These are phyloP conservation scores for Coluber constrictor DNA, from an alignment of 2,797 vertebrate genomes.

Conservation along the genomic window DNA sequence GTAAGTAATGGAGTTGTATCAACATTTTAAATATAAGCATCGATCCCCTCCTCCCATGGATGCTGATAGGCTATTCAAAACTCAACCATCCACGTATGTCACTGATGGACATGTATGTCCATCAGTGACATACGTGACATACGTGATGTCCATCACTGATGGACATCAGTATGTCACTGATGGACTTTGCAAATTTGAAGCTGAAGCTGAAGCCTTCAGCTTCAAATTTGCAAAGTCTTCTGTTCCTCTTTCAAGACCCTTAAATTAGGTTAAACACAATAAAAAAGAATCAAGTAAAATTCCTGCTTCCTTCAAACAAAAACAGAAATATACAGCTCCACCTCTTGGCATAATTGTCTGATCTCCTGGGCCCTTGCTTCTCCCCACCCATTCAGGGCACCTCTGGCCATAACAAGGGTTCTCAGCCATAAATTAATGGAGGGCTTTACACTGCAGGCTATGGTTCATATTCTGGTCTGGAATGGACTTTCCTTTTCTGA, in stretches of 20 bases:
- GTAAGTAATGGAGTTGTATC: neutral
- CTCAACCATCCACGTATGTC: neutral
- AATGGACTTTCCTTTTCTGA: neutral
- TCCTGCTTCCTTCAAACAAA: neutral
- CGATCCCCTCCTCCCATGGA: neutral
- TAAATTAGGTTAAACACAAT: neutral
- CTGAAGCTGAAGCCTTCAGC: too few species aligned
- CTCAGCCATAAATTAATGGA: neutral
- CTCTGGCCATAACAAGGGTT: neutral
- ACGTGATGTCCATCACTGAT: too few species aligned
- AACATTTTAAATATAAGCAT: neutral
- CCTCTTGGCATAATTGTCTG: neutral
- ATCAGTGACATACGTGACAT: too few species aligned
- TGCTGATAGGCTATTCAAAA: neutral
- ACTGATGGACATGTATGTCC: too few species aligned
- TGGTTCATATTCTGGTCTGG: neutral
- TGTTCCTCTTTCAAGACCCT: neutral
- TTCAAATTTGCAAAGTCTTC: neutral
- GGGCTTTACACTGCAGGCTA: neutral
- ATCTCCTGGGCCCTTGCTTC: neutral
- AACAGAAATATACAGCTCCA: neutral
- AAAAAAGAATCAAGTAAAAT: neutral
- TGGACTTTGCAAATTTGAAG: too few species aligned
- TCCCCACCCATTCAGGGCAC: neutral
- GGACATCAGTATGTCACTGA: too few species aligned